These are phyloP conservation scores for Pelodiscus sinensis DNA, from an alignment of 2,113 vertebrate species.

Conservation along the genomic window DNA sequence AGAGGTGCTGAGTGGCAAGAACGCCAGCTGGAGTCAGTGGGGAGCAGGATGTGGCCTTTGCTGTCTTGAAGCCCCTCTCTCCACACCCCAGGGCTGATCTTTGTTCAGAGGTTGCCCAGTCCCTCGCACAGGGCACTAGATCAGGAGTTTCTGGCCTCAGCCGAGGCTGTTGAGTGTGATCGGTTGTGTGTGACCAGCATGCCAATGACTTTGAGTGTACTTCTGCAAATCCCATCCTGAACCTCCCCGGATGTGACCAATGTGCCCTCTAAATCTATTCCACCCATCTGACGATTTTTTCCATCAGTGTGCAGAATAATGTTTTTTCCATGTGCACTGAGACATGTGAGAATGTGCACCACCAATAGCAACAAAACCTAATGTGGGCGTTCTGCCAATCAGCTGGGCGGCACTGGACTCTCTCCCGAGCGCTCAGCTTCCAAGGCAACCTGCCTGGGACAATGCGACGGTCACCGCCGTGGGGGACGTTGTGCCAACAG, in stretches of 20 bases:
- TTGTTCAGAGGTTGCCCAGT: background rate
- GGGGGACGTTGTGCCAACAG: background rate
- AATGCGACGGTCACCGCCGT: conserved; percentile 55
- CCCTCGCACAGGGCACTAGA: accelerated
- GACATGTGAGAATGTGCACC: too few species aligned
- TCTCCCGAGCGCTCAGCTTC: too few species aligned
- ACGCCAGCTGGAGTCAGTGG: background rate
- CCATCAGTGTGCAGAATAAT: too few species aligned
- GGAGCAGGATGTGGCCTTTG: accelerated
- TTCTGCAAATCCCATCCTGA: conserved; percentile 29
- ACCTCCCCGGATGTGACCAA: background rate
- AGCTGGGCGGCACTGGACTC: too few species aligned
- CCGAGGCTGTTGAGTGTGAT: background rate
- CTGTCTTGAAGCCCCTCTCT: background rate
- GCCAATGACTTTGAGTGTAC: conserved; percentile 20
- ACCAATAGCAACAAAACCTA: too few species aligned
- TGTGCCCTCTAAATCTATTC: too few species aligned
- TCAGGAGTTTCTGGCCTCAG: background rate
- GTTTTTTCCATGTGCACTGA: too few species aligned
- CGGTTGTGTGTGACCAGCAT: too few species aligned
- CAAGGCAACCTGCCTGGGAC: conserved; percentile 13
- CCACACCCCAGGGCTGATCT: background rate
- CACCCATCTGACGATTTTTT: too few species aligned
- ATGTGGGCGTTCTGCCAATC: too few species aligned
- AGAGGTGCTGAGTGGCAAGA: background rate